phyloP scores from a whole-genome alignment of 1,140 invertebrate genomes.

The Drosophila lacertosa region DNA sequence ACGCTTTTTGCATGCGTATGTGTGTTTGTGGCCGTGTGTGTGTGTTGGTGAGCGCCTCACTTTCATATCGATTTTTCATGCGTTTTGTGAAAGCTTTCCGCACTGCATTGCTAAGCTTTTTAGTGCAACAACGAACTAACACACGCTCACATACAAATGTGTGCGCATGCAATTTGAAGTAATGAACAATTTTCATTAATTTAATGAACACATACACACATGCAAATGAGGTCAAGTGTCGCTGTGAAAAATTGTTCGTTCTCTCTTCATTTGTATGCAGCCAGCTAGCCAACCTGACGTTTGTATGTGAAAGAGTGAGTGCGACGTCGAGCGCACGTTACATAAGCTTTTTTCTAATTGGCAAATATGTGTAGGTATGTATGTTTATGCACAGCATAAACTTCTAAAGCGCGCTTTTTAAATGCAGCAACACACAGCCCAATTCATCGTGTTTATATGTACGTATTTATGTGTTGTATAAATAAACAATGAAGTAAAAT shows the following conservation, averaged over 20 bases:
- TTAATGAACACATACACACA: slow-evolving; percentile 56
- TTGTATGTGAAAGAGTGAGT: slow-evolving; percentile 33
- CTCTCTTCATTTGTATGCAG: slow-evolving; percentile 41
- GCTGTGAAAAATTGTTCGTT: slow-evolving; percentile 63
- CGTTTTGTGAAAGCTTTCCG: slow-evolving; percentile 65
- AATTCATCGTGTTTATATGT: slow-evolving; percentile 13
- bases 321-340: slow-evolving; percentile 42
- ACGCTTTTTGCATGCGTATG: slow-evolving; percentile 17
- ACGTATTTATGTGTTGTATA: slow-evolving; percentile 9
- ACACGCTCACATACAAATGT: neutral
- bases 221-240: slow-evolving; percentile 81
- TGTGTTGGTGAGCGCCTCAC: slow-evolving; percentile 38
- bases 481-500: slow-evolving; percentile 27
- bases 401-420: slow-evolving; percentile 28
- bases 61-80: slow-evolving; percentile 75
- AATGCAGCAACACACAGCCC: slow-evolving; percentile 4
- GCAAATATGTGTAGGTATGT: slow-evolving; percentile 9
- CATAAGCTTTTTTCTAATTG: slow-evolving; percentile 76
- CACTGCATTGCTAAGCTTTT: slow-evolving; percentile 37
- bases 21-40: slow-evolving; percentile 9
- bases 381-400: slow-evolving; percentile 31
- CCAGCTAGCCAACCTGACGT: slow-evolving; percentile 5
- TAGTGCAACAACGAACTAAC: slow-evolving; percentile 18
- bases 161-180: slow-evolving; percentile 49
- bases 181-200: slow-evolving; percentile 70